Evolutionary conservation across 2,113 vertebrate species (phyloP).

Genomic region (Cyanistes caeruleus): DNA sequence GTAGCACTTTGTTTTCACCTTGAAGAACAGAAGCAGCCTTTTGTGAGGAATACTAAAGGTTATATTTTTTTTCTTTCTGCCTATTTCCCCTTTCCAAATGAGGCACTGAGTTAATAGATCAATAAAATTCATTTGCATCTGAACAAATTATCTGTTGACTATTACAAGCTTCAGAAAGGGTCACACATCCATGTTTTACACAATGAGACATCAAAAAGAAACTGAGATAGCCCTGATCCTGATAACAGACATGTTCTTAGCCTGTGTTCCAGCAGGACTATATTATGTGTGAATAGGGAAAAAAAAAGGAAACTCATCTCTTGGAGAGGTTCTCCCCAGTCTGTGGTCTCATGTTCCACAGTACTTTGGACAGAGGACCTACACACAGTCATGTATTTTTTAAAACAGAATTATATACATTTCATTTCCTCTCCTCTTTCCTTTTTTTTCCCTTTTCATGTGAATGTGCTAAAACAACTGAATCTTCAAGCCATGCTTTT

Average conservation of each 20-base stretch:
- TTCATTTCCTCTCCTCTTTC: not conserved
- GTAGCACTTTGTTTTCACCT: not conserved
- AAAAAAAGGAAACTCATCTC: not conserved
- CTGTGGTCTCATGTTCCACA: not conserved
- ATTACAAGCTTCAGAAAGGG: not conserved
- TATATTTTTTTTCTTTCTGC: not conserved
- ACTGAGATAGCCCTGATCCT: not conserved
- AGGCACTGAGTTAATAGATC: not conserved
- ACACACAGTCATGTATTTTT: not conserved
- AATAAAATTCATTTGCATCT: not conserved
- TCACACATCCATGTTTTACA: not conserved
- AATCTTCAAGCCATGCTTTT: not conserved
- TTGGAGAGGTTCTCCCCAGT: not conserved
- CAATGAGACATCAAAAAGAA: not conserved
- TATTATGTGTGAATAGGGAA: not conserved
- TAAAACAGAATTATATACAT: not conserved
- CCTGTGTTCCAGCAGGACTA: not conserved
- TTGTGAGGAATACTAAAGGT: not conserved
- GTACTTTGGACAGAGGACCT: not conserved
- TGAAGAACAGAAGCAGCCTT: not conserved
- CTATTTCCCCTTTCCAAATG: not conserved
- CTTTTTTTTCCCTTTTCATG: not conserved
- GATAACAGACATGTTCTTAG: not conserved
- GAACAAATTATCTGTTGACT: not conserved
- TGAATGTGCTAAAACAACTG: not conserved